Conservation (phyloP, 2,797 vertebrate species). For the Cynopterus sphinx region DNA sequence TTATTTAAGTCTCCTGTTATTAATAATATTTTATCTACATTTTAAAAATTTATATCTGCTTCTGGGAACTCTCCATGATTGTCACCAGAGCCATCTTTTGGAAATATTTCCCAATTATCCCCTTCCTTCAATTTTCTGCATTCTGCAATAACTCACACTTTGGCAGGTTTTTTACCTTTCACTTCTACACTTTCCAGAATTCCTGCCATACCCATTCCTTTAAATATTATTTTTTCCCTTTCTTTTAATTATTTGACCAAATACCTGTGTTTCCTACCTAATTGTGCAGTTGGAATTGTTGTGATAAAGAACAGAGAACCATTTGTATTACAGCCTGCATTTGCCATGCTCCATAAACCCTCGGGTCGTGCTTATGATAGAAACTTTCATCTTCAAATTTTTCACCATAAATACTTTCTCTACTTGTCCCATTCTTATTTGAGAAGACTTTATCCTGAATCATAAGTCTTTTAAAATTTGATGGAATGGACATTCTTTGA, state of each 20-base stretch:
- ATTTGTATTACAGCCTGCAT: constrained; percentile 88
- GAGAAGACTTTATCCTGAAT: constrained; percentile 98
- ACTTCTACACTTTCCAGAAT: constrained; percentile 92
- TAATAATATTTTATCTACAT: constrained; percentile 92
- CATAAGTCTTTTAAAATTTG: constrained; percentile 96
- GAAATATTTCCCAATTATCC: constrained; percentile 89
- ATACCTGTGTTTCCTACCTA: constrained; percentile 96
- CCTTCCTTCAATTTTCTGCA: constrained; percentile 94
- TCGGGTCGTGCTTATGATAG: constrained; percentile 85
- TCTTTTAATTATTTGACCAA: constrained; percentile 90
- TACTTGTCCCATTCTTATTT: constrained; percentile 97
- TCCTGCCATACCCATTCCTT: constrained; percentile 93
- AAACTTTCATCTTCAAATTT: constrained; percentile 99
- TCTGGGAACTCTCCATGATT: constrained; percentile 94
- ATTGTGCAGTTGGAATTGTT: constrained; percentile 93
- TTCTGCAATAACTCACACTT: constrained; percentile 94
- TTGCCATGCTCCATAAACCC: no score
- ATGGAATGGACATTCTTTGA: no score
- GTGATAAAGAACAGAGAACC: constrained; percentile 99
- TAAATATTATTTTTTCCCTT: constrained; percentile 54
- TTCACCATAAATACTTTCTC: constrained; percentile 99
- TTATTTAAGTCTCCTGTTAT: constrained; percentile 92
- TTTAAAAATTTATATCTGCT: constrained; percentile 92
- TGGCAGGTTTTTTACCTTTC: constrained; percentile 90
- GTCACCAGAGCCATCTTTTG: constrained; percentile 92